Evolutionary conservation across 1,140 invertebrate genomes (phyloP), one percentile per base, ranked within the genome.

Genomic region (Pararge aegeria): DNA sequence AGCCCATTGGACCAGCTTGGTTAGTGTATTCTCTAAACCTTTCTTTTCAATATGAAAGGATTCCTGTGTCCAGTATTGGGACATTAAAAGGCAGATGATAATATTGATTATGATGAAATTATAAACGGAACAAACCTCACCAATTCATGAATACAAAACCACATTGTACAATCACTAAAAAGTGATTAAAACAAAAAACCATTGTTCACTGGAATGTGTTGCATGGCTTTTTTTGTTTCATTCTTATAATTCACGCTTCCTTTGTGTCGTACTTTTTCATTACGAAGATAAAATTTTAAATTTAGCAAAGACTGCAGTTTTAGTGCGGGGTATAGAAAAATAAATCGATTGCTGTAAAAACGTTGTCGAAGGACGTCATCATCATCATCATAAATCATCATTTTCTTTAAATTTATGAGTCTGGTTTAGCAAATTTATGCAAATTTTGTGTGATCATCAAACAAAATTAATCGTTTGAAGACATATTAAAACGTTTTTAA

Each of bases 141-240:
- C 18, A 34, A 34, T 52, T 52, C 16, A 20, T 38, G 12, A 38
- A 13, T 46, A 46, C 53, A 30, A 46, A 44, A 13, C 37, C 12
- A 55, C 52, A 55, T 44, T 55, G 52, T 55, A 27, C 5, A 27
- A 44, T 13, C 9, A 27, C 20, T 20, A 24, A 12, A 30, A 16
- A 40, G 30, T 34, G 10, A 12, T 3, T 6, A 34, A 34, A 34
- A 27, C 27, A 27, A 27, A 30, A 34, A 34, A 12, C 38, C 15
- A 55, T 55, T 55, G 52, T 55, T 55, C 38, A 27, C n/a, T 5
- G 5, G 13, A 18, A 21, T 38, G 18, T 53, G 16, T 44, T 18
- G 38, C 9, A 1, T 55, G 21, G 52, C 24, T 37, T 51, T 44
- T 44, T 34, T 34, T 34, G 30, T 34, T 34, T 34, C 30, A n/a